phyloP scores from a whole-genome alignment of 2,888 invertebrate species.

The Melinaea marsaeus region DNA sequence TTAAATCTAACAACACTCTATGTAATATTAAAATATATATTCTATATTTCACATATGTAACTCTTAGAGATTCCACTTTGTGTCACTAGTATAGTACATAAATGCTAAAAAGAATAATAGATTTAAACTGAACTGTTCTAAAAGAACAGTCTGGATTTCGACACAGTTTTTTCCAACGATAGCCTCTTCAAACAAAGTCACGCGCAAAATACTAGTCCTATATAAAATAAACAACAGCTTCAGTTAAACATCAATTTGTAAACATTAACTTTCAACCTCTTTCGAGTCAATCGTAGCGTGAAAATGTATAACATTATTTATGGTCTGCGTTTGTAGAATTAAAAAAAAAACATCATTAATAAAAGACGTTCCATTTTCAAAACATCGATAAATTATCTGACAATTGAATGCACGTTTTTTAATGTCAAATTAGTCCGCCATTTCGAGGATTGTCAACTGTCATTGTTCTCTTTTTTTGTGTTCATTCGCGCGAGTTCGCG shows the following conservation, averaged over 20 bases:
- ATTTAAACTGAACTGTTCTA: too few species aligned
- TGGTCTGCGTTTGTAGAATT: constrained; percentile 52
- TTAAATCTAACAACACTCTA: too few species aligned
- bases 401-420: constrained; percentile 72
- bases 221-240: constrained; percentile 20
- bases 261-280: constrained; percentile 54
- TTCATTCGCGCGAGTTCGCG: constrained; percentile 57
- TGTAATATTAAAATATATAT: too few species aligned
- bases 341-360: constrained; percentile 65
- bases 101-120: too few species aligned
- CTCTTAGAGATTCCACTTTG: too few species aligned
- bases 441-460: constrained; percentile 55
- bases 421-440: constrained; percentile 74
- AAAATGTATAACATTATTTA: constrained; percentile 58
- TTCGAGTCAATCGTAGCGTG: constrained; percentile 60
- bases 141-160: too few species aligned
- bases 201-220: not conserved
- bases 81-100: too few species aligned
- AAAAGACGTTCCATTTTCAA: constrained; percentile 56
- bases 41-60: too few species aligned
- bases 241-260: constrained; percentile 45
- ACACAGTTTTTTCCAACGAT: not conserved
- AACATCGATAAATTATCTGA: constrained; percentile 73
- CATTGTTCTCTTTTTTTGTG: constrained; percentile 54
- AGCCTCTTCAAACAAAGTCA: not conserved